Conservation (phyloP, 2,888 invertebrate species). For the Drosophila nr. medialis region DNA sequence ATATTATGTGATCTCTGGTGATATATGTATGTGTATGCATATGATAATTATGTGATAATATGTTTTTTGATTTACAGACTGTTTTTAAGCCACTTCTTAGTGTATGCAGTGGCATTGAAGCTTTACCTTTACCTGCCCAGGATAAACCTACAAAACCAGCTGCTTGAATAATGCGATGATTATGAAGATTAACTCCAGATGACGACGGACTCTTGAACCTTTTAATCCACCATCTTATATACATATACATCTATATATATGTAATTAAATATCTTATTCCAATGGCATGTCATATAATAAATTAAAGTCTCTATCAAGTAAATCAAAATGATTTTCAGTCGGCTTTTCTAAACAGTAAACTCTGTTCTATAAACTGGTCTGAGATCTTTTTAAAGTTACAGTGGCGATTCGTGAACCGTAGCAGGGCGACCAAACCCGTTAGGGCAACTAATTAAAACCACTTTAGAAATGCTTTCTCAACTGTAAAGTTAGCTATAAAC, state of each 20-base stretch:
- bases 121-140: rapidly evolving
- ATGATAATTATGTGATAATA: background rate
- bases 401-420: constrained; percentile 38
- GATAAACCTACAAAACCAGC: rapidly evolving
- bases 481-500: constrained; percentile 81
- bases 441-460: constrained; percentile 78
- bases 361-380: constrained; percentile 2
- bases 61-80: background rate
- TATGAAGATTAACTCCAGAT: background rate
- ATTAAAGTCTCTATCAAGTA: constrained; percentile 10
- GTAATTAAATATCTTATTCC: background rate
- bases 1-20: background rate
- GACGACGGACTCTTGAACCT: background rate
- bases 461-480: constrained; percentile 77
- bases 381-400: constrained; percentile 38
- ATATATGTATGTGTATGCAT: background rate
- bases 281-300: constrained; percentile 19
- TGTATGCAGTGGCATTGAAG: background rate
- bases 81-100: background rate
- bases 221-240: background rate
- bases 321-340: background rate
- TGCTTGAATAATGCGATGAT: background rate
- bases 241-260: background rate
- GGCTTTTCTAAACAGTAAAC: constrained; percentile 8
- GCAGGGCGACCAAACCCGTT: constrained; percentile 42